Percentiles rank a stretch among this genome's conserved stretches.
Evolutionary conservation across 2,888 invertebrate genomes (phyloP).

Genomic region (Harpalus rubripes): DNA sequence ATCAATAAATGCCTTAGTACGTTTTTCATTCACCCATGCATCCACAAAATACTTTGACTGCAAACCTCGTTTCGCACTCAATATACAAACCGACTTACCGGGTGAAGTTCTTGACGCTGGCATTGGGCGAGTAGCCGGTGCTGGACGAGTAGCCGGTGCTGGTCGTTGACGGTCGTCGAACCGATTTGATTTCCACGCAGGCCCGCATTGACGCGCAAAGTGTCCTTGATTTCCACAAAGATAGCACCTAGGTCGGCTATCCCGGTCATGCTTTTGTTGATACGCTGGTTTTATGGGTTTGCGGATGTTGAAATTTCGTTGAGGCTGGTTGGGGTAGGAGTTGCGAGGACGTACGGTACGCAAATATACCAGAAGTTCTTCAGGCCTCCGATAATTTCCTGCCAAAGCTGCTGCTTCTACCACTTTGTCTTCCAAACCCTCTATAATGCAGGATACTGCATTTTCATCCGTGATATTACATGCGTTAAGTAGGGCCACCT

Average conservation of each 20-base stretch:
- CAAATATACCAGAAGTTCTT: constrained; percentile 28
- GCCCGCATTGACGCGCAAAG: neutral
- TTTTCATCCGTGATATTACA: no score
- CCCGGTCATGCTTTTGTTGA: neutral
- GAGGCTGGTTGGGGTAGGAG: neutral
- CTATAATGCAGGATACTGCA: no score
- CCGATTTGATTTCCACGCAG: neutral
- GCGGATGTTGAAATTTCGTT: neutral
- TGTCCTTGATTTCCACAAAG: neutral
- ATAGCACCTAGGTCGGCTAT: neutral
- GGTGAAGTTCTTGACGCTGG: no score
- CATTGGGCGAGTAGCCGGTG: neutral
- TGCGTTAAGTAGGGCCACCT: no score
- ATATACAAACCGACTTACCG: no score
- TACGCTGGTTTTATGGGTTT: neutral
- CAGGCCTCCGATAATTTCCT: no score
- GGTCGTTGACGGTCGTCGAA: neutral
- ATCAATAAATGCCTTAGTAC: no score
- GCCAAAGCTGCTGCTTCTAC: no score
- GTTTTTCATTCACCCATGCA: no score
- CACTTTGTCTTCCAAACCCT: no score
- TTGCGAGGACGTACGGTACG: constrained; percentile 12
- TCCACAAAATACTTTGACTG: no score
- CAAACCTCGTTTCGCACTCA: no score
- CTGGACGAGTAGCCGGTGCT: neutral